A percentile compares a stretch with the other conserved stretches of the same genome.
phyloP scores from a whole-genome alignment of 2,797 vertebrate genomes.

The Yasuhikotakia modesta region DNA sequence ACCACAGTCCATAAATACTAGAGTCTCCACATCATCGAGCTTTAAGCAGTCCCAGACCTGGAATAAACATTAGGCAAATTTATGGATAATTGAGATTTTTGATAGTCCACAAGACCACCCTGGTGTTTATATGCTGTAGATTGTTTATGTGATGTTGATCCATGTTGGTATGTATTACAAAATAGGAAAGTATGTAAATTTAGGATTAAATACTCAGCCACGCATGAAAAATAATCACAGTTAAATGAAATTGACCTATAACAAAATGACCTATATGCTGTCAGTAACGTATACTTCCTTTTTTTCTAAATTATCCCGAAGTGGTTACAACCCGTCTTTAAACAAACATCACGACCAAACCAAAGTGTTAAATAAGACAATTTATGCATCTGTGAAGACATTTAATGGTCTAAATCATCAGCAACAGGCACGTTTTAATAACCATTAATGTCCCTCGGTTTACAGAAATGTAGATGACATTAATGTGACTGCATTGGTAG shows the following conservation, averaged over 20 bases:
- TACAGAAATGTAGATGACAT: constrained; percentile 17
- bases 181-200: background rate
- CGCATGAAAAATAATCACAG: no score
- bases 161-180: constrained; percentile 3
- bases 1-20: constrained; percentile 57
- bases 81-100: constrained; percentile 29
- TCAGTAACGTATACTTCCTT: no score
- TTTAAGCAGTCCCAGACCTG: constrained; percentile 43
- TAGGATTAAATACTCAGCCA: no score
- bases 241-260: no score
- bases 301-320: no score
- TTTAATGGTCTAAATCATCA: background rate
- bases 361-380: no score
- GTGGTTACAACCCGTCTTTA: no score
- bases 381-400: background rate
- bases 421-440: no score
- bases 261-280: no score
- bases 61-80: constrained; percentile 47
- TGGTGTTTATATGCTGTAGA: constrained; percentile 19
- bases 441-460: background rate
- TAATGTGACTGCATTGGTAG: constrained; percentile 68
- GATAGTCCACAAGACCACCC: constrained; percentile 43
- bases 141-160: no score
- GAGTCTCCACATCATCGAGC: constrained; percentile 45
- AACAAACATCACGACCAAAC: no score